A percentile compares a stretch with the other conserved stretches of the same genome.
phyloP scores from a whole-genome alignment of 2,113 vertebrate genomes.

The Antechinus stuartii region DNA sequence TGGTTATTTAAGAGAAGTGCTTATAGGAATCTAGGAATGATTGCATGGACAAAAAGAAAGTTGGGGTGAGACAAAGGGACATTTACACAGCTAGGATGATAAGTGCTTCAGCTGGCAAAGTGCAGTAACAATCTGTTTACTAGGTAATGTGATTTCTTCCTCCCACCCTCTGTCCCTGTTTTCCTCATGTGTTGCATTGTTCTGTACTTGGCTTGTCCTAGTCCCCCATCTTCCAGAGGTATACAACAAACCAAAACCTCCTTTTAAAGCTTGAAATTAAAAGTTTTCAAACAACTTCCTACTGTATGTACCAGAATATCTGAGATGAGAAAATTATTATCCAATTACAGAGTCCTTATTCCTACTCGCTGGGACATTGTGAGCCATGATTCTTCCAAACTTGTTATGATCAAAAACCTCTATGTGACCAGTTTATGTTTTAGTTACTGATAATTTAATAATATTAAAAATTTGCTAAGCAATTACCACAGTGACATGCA shows the following conservation, averaged over 20 bases:
- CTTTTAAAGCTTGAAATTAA: slow-evolving; percentile 52
- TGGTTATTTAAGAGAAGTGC: neutral
- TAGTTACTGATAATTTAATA: neutral
- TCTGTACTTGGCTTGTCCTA: slow-evolving; percentile 34
- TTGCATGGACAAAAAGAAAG: neutral
- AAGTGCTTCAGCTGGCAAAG: neutral
- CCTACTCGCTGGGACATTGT: neutral
- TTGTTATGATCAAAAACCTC: neutral
- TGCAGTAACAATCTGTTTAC: neutral
- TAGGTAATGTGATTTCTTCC: neutral
- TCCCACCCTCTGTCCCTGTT: neutral
- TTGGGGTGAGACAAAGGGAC: neutral
- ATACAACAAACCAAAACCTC: slow-evolving; percentile 15
- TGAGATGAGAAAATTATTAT: slow-evolving; percentile 41
- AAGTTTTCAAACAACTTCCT: neutral
- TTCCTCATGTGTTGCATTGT: neutral
- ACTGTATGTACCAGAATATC: neutral
- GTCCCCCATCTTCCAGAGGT: slow-evolving; percentile 19
- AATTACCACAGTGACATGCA: neutral
- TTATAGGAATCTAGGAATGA: neutral
- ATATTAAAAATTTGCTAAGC: neutral
- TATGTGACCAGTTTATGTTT: neutral
- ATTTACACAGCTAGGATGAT: neutral
- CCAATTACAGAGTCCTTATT: slow-evolving; percentile 15
- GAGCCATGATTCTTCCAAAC: neutral